These are phyloP conservation scores for Caenorhabditis parvicauda DNA, from an alignment of 2,888 invertebrate species.

Conservation along the genomic window DNA sequence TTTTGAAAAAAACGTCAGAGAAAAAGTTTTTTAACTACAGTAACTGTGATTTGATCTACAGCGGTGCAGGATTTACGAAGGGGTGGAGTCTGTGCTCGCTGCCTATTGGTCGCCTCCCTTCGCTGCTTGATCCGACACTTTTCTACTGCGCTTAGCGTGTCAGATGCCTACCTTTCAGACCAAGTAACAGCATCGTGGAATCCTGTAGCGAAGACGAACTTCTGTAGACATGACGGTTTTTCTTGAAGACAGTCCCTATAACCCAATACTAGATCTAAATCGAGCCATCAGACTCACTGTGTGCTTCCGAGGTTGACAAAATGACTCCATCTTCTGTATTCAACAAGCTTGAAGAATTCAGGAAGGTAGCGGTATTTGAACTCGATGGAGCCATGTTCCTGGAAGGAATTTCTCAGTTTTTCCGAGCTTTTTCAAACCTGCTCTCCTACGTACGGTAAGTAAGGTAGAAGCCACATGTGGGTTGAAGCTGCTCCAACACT, in stretches of 20 bases:
- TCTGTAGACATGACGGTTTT: constrained; percentile 54
- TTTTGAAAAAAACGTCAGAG: no score
- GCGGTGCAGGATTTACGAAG: no score
- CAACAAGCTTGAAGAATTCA: constrained; percentile 56
- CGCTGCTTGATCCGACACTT: no score
- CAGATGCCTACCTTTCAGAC: constrained; percentile 27
- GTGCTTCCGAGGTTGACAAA: constrained; percentile 55
- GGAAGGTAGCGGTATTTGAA: constrained; percentile 61
- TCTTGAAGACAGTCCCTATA: constrained; percentile 58
- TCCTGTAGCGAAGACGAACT: constrained; percentile 61
- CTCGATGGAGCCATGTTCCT: constrained; percentile 58
- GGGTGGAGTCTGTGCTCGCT: no score
- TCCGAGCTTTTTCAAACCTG: no score
- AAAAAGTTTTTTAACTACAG: no score
- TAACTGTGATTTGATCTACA: no score
- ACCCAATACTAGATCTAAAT: neutral
- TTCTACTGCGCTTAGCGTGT: no score
- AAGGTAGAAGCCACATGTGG: constrained; percentile 60
- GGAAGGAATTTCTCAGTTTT: no score
- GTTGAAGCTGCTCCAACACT: constrained; percentile 56
- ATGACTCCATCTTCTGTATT: constrained; percentile 60
- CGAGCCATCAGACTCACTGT: constrained; percentile 40
- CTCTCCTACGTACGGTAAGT: constrained; percentile 59
- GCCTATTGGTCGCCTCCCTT: no score
- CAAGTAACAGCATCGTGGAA: constrained; percentile 60